Evolutionary conservation across 2,888 invertebrate species (phyloP).

Genomic region (Caenorhabditis sp.): DNA sequence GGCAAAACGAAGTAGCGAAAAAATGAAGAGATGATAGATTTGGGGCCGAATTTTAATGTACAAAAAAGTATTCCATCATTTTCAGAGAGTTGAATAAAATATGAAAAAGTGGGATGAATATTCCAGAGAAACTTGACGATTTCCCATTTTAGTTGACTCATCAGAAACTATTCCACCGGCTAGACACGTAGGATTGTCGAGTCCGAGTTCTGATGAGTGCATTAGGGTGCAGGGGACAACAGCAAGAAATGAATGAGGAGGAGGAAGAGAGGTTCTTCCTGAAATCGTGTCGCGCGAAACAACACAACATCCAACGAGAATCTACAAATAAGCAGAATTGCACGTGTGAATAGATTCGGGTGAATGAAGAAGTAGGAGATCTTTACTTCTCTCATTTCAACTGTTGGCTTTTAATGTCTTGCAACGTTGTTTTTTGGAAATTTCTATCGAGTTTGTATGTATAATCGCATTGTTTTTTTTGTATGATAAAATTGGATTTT

Average conservation of each 20-base stretch:
- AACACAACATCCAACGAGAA: not conserved
- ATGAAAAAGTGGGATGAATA: conserved; percentile 21
- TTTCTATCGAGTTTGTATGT: no score
- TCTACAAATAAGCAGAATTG: not conserved
- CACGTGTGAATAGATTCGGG: conserved; percentile 26
- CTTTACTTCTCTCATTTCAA: not conserved
- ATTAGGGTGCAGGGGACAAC: not conserved
- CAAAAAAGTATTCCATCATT: conserved; percentile 38
- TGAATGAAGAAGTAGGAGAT: not conserved
- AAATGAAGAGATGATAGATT: not conserved
- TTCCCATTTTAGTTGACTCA: conserved; percentile 18
- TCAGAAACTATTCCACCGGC: not conserved
- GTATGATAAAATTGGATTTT: no score
- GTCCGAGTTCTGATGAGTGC: conserved; percentile 6
- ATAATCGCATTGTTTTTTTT: no score
- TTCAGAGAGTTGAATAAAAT: conserved; percentile 11
- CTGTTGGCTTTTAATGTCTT: no score
- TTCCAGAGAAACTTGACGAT: conserved; percentile 22
- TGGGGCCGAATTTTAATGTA: conserved; percentile 3
- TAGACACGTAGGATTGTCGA: conserved; percentile 25
- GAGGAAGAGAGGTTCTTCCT: not conserved
- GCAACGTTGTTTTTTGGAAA: no score
- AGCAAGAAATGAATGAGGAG: conserved; percentile 4
- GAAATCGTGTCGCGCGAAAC: not conserved
- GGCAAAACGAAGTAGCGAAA: not conserved